Conservation (phyloP, 2,113 vertebrate species). For the Heliornis fulica region DNA sequence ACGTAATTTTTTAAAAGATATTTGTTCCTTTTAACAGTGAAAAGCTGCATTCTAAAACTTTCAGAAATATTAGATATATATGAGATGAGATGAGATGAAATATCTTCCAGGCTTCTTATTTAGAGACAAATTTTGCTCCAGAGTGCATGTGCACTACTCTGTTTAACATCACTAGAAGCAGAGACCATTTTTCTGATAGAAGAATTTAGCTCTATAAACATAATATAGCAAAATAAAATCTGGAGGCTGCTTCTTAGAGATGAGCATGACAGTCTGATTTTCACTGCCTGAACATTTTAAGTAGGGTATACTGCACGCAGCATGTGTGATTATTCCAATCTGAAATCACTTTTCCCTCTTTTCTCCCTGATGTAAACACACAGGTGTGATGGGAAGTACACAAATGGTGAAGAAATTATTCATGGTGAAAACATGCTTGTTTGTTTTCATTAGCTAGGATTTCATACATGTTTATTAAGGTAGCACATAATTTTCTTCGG, state of each 20-base stretch:
- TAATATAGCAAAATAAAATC: background rate
- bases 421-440: background rate
- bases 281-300: background rate
- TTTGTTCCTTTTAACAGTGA: background rate
- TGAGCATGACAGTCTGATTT: background rate
- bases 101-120: background rate
- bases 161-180: background rate
- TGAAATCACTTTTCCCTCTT: background rate
- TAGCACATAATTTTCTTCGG: background rate
- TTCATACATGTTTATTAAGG: background rate
- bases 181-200: background rate
- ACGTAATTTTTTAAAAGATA: background rate
- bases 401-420: background rate
- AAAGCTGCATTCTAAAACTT: background rate
- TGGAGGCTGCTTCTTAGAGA: background rate
- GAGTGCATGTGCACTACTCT: background rate
- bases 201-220: background rate
- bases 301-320: background rate
- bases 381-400: accelerated
- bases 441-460: background rate
- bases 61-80: background rate
- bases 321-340: background rate
- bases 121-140: background rate
- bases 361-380: background rate
- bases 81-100: background rate